These are phyloP conservation scores for Microcebus murinus DNA, from an alignment of 2,113 vertebrate genomes.

Conservation along the genomic window DNA sequence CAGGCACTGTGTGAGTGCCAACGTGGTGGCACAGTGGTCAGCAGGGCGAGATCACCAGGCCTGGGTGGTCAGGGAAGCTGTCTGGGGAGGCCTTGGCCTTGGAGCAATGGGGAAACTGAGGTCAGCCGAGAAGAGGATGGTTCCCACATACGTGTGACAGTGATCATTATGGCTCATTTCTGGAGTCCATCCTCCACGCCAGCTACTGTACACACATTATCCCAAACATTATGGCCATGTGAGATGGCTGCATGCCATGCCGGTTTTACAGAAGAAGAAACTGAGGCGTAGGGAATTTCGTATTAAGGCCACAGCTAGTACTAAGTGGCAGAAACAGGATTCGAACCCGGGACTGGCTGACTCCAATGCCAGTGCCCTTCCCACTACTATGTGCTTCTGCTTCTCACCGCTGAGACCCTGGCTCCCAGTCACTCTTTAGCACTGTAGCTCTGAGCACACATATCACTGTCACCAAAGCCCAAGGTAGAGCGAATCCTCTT, in stretches of 20 bases:
- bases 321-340: background rate
- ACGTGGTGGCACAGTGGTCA: background rate
- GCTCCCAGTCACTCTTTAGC: background rate
- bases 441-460: background rate
- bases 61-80: background rate
- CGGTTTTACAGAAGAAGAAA: background rate
- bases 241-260: background rate
- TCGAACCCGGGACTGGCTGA: background rate
- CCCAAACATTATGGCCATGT: background rate
- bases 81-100: background rate
- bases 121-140: background rate
- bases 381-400: background rate
- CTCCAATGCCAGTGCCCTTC: background rate
- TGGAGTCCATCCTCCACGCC: background rate
- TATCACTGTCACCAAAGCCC: background rate
- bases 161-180: background rate
- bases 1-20: background rate
- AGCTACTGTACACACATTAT: background rate
- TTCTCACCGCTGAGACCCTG: background rate
- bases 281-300: background rate
- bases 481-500: background rate
- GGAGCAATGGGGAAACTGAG: background rate
- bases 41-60: background rate
- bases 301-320: background rate
- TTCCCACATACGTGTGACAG: background rate